These are phyloP conservation scores for Dermolepida albohirtum DNA, from an alignment of 2,888 invertebrate species.

Conservation along the genomic window DNA sequence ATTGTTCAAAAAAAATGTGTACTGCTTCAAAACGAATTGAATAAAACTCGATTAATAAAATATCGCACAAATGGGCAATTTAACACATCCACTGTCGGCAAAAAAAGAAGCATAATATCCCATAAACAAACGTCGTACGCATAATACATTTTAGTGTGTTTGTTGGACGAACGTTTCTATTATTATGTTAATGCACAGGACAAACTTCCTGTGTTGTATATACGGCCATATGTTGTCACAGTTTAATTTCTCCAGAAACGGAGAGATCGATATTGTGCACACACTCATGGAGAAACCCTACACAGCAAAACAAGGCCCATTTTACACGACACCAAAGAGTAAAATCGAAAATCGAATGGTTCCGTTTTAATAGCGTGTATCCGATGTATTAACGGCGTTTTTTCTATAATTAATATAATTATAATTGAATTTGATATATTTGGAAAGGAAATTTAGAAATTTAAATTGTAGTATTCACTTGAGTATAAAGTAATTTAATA, in stretches of 20 bases:
- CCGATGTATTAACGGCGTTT: not conserved
- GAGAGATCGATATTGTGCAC: slow-evolving; percentile 38
- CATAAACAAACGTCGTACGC: slow-evolving; percentile 1
- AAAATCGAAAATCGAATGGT: slow-evolving; percentile 7
- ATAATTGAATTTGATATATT: too few relatives aligned
- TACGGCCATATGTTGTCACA: slow-evolving; percentile 38
- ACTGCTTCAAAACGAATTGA: too few relatives aligned
- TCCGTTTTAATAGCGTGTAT: slow-evolving; percentile 9
- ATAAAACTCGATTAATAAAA: slow-evolving; percentile 5
- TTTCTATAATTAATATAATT: not conserved
- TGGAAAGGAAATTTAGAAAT: too few relatives aligned
- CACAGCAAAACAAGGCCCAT: slow-evolving; percentile 31
- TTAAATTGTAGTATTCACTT: too few relatives aligned
- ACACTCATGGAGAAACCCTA: slow-evolving; percentile 23
- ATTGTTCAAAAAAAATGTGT: not conserved
- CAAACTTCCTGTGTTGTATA: slow-evolving; percentile 32
- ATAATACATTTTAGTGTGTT: slow-evolving; percentile 11
- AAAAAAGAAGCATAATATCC: slow-evolving; percentile 10
- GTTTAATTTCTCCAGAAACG: slow-evolving; percentile 37
- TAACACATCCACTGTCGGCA: not conserved
- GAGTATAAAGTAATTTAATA: too few relatives aligned
- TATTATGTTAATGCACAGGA: slow-evolving; percentile 39
- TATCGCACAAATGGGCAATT: too few relatives aligned
- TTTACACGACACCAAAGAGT: slow-evolving; percentile 28
- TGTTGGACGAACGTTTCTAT: slow-evolving; percentile 33